These are phyloP conservation scores for Atopsyche davidsoni DNA, from an alignment of 1,140 invertebrate species.

Conservation along the genomic window DNA sequence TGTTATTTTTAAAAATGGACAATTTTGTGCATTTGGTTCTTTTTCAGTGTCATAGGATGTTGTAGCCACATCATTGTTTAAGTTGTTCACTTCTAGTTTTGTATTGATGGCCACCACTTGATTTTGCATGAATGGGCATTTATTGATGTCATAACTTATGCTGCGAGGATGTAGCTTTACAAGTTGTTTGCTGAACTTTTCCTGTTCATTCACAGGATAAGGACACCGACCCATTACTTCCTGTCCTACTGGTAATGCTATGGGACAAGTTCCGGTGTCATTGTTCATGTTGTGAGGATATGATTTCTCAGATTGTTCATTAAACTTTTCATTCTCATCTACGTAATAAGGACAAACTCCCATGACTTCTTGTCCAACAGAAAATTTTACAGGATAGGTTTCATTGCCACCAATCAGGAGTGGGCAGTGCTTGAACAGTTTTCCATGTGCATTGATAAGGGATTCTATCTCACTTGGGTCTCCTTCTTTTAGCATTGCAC, in stretches of 20 bases:
- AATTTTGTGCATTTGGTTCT: slow-evolving; percentile 34
- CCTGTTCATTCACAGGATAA: slow-evolving; percentile 36
- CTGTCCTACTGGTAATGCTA: slow-evolving; percentile 43
- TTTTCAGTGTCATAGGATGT: slow-evolving; percentile 10
- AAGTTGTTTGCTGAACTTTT: slow-evolving; percentile 28
- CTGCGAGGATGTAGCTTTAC: slow-evolving; percentile 33
- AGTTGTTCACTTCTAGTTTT: slow-evolving; percentile 15
- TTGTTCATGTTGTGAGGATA: slow-evolving; percentile 9
- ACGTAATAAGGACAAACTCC: slow-evolving; percentile 48
- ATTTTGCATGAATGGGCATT: slow-evolving; percentile 32
- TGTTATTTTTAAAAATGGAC: slow-evolving; percentile 44
- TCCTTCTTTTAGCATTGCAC: slow-evolving; percentile 13
- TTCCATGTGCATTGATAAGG: slow-evolving; percentile 36
- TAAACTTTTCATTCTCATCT: slow-evolving; percentile 33
- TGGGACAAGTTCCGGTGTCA: slow-evolving; percentile 39
- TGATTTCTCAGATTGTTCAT: slow-evolving; percentile 7
- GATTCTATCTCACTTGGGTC: slow-evolving; percentile 32
- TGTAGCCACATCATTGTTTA: neutral
- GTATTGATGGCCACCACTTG: slow-evolving; percentile 32
- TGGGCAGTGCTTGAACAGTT: slow-evolving; percentile 37
- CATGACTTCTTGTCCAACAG: slow-evolving; percentile 49
- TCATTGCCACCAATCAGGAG: slow-evolving; percentile 3
- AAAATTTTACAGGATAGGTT: slow-evolving; percentile 40
- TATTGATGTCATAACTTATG: slow-evolving; percentile 29
- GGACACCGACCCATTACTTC: slow-evolving; percentile 53